Evolutionary conservation across 2,888 invertebrate genomes (phyloP).

Genomic region (Drosophila nigricruria): DNA sequence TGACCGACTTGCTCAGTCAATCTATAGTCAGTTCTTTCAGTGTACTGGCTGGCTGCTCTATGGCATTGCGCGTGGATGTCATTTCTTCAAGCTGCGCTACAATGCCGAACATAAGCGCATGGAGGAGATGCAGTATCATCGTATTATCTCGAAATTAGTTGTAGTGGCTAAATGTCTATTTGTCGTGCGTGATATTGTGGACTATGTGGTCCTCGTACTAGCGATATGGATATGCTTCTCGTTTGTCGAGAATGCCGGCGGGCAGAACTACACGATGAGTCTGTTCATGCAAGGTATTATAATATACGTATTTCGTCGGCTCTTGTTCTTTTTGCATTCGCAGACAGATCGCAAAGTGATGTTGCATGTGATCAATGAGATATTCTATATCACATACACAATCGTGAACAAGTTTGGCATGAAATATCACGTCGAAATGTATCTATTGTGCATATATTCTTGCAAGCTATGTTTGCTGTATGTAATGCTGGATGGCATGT

Average conservation of each 20-base stretch:
- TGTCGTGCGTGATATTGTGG: slow-evolving; percentile 16
- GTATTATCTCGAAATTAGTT: slow-evolving; percentile 32
- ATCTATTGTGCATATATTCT: slow-evolving; percentile 35
- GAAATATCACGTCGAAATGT: slow-evolving; percentile 44
- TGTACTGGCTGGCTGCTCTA: slow-evolving; percentile 50
- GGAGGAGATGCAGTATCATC: slow-evolving; percentile 39
- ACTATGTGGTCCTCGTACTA: slow-evolving; percentile 32
- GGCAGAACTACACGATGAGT: slow-evolving; percentile 49
- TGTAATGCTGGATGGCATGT: slow-evolving; percentile 32
- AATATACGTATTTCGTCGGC: slow-evolving; percentile 36
- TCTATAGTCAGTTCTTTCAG: slow-evolving; percentile 30
- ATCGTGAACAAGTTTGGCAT: slow-evolving; percentile 52
- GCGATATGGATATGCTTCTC: slow-evolving; percentile 30
- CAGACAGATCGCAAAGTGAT: slow-evolving; percentile 43
- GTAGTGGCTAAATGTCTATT: slow-evolving; percentile 34
- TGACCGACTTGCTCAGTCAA: background rate
- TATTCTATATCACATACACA: slow-evolving; percentile 36
- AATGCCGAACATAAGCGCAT: slow-evolving; percentile 22
- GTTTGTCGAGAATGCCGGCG: slow-evolving; percentile 30
- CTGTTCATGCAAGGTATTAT: slow-evolving; percentile 11
- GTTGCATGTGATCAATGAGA: slow-evolving; percentile 47
- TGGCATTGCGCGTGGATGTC: slow-evolving; percentile 40
- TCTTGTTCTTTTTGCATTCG: slow-evolving; percentile 46
- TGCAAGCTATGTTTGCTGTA: slow-evolving; percentile 40
- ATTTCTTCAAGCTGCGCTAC: slow-evolving; percentile 57